Evolutionary conservation across 2,888 invertebrate species (phyloP).

Genomic region (Rotaria sp.): DNA sequence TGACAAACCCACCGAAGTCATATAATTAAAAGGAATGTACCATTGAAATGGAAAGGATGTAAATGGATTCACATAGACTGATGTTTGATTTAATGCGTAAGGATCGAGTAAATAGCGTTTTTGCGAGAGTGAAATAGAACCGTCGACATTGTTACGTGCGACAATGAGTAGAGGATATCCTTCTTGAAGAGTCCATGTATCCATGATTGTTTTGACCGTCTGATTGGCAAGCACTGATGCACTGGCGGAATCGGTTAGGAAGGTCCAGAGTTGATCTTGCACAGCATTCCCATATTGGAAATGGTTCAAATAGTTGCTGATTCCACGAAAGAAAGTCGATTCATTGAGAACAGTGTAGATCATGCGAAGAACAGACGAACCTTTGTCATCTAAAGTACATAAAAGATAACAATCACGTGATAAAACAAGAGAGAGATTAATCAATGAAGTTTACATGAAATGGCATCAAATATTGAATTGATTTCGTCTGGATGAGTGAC

Average conservation of each 20-base stretch:
- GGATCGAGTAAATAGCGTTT: conserved; percentile 58
- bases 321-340: conserved; percentile 52
- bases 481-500: conserved; percentile 78
- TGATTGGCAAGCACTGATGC: conserved; percentile 66
- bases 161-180: conserved; percentile 39
- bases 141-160: neutral
- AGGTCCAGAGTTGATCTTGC: conserved; percentile 85
- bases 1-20: neutral
- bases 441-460: conserved; percentile 69
- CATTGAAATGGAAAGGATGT: conserved; percentile 27
- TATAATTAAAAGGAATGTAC: conserved; percentile 39
- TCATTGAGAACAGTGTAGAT: conserved; percentile 84
- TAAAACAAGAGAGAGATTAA: conserved; percentile 63
- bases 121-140: conserved; percentile 22
- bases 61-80: neutral
- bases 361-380: conserved; percentile 88
- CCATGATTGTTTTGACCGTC: conserved; percentile 69
- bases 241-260: conserved; percentile 64
- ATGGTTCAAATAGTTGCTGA: conserved; percentile 67
- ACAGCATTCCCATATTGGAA: conserved; percentile 81
- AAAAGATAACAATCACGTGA: conserved; percentile 96
- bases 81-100: neutral
- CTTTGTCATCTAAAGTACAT: conserved; percentile 89
- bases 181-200: conserved; percentile 37
- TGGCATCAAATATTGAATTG: conserved; percentile 75